Evolutionary conservation across 1,140 invertebrate genomes (phyloP), one percentile per base, ranked within the genome.

Genomic region (Zaprionus ghesquierei): DNA sequence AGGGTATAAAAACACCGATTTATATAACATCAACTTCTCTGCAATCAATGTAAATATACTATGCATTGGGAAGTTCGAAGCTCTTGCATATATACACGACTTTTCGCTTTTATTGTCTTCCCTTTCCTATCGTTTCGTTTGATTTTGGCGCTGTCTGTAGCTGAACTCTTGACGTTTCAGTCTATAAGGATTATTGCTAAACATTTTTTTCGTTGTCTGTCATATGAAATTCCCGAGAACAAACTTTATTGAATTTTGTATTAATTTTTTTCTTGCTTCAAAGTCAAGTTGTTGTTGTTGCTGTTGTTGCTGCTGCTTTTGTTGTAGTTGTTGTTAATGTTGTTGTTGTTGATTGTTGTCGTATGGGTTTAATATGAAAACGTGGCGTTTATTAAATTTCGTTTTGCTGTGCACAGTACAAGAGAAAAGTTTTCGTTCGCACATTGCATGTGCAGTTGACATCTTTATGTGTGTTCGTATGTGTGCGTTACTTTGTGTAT

Each of bases 381-480:
- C 69, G 78, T 71, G 81, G 81, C 81, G 75, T 82, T 82, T 86
- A 86, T 86, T 86, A 87, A 82, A 86, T 86, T 87, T 81, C 66
- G 75, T 87, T 68, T 82, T 87, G 82, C 68, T 65, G 74, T 50
- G 38, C 49, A 63, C 63, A 75, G 74, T 79, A 51, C 22, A 53
- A 62, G 51, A 35, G 65, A 85, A 89, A 75, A 76, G 66, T 89
- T 79, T 72, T 74, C 69, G 71, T 41, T 77, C 63, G 44, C 84
- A 72, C 59, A 70, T 64, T 82, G 84, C 84, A 87, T 73, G 76
- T 87, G 82, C 82, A 87, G 84, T 79, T 87, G 82, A 89, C 82
- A 87, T 82, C 84, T 87, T 87, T 79, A 86, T 86, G 62, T 76
- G 51, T 56, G n/a, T n/a, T n/a, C n/a, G 51, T 51, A 25, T 27